Conservation (phyloP, 2,113 vertebrate species). For the Neodontobutis hainanensis region DNA sequence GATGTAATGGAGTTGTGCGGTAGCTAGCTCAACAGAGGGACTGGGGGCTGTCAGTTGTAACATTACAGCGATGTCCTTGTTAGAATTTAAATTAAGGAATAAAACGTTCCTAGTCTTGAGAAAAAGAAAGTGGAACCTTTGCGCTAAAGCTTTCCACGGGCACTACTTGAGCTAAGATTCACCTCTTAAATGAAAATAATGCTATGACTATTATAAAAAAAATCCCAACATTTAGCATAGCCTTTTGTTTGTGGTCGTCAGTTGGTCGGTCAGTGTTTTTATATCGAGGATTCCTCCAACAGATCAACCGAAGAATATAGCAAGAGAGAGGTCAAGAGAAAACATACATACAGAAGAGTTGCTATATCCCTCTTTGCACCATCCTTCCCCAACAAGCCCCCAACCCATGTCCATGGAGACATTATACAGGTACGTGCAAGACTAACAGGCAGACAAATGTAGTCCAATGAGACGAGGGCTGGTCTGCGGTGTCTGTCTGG, state of each 20-base stretch:
- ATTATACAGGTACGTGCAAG: constrained; percentile 55
- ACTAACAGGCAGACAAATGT: constrained; percentile 59
- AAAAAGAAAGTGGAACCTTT: constrained; percentile 83
- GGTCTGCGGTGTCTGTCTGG: constrained; percentile 57
- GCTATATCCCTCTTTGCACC: constrained; percentile 53
- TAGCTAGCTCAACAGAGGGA: constrained; percentile 55
- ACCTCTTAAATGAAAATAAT: constrained; percentile 93
- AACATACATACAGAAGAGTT: constrained; percentile 62
- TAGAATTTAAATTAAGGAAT: constrained; percentile 64
- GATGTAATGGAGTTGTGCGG: constrained; percentile 65
- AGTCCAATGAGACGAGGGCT: constrained; percentile 54
- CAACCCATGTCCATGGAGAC: constrained; percentile 61
- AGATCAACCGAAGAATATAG: constrained; percentile 59
- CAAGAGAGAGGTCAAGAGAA: constrained; percentile 46
- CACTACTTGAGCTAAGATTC: constrained; percentile 88
- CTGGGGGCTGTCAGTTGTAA: constrained; percentile 36
- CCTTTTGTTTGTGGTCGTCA: constrained; percentile 60
- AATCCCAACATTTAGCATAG: constrained; percentile 69
- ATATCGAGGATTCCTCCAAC: constrained; percentile 51
- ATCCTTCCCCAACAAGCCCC: constrained; percentile 50
- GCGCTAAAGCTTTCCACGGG: constrained; percentile 89
- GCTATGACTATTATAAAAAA: constrained; percentile 71
- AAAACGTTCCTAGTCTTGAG: constrained; percentile 60
- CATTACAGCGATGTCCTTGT: constrained; percentile 58
- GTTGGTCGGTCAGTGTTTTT: constrained; percentile 57